Base-by-base conservation (phyloP, 2,113 vertebrate genomes). In the Athene noctua region DNA sequence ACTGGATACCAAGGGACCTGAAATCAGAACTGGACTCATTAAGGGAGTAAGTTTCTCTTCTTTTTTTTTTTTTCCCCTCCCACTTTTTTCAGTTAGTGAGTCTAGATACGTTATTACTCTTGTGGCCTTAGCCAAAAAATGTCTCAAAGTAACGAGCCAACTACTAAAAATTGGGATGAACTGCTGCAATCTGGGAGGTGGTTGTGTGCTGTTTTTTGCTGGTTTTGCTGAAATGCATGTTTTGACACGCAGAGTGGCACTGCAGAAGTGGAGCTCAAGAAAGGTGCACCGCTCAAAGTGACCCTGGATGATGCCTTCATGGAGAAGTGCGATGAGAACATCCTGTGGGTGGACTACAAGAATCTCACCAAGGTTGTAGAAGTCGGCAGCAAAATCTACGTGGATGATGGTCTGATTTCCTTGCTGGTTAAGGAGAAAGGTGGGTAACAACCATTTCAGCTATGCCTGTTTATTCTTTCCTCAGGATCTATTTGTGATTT, bases 321-420 rank as follows among this genome's bases (percentile, higher is more conserved):
- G 98, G 99, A 99, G 4, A 99, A 98, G 2, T 99, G 99, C 1
- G 99, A 99, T 5, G 99, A 99, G 52, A 98, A 98, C 1, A 72
- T 94, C 5, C 97, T 99, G 80, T 99, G 99, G 99, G 11, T 99
- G n/a, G 99, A 99, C 98, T 99, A 99, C 97, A 99, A 99, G 98
- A 99, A 99, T 95, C 98, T 99, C 87, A 98, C 54, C 96, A 99
- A 99, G 90, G 99, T 99, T 65, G 97, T 99, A 40, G 96, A 99
- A 6, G 3, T 97, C 19, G 99, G 98, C 95, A 98, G 98, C 98
- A 99, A 99, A 96, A 83, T 99, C 98, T 99, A 98, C 0, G 88
- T 99, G 65, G 99, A 99, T 17, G 99, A 99, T 1, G 99, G 99
- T 34, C 99, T 99, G n/a, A 99, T 99, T 96, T 99, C 99, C 26